Evolutionary conservation across 2,113 vertebrate species (phyloP).

Genomic region (Chascanopsetta lugubris): DNA sequence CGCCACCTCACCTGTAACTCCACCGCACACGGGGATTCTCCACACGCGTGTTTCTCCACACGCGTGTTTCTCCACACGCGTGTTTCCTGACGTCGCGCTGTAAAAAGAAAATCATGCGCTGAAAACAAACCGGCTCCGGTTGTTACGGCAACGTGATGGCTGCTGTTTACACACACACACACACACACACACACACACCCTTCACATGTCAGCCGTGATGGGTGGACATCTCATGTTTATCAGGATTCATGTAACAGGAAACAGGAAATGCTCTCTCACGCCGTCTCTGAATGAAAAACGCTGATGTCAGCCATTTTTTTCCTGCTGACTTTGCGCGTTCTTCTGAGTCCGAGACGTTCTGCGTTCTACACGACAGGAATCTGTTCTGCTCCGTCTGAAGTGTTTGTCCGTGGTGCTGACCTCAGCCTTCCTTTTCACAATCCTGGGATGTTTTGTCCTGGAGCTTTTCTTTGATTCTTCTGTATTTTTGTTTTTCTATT

Average conservation of each 20-base stretch:
- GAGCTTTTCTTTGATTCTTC: no score
- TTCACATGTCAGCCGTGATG: background rate
- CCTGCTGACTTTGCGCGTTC: conserved; percentile 4
- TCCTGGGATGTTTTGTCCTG: background rate
- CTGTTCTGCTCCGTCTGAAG: background rate
- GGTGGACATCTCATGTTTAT: background rate
- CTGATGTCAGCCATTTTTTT: conserved; percentile 24
- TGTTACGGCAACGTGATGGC: no score
- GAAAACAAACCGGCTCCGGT: no score
- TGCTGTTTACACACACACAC: no score
- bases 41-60: background rate
- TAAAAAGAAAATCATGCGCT: no score
- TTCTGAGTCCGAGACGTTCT: conserved; percentile 3
- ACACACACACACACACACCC: no score
- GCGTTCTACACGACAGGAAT: no score
- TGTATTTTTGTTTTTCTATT: no score
- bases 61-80: background rate
- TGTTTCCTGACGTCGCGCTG: no score
- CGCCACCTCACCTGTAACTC: background rate
- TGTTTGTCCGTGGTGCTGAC: no score
- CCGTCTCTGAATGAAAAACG: background rate
- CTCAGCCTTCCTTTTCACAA: background rate
- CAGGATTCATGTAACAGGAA: conserved; percentile 17
- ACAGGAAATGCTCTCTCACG: background rate
- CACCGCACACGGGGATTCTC: background rate